phyloP scores from a whole-genome alignment of 1,140 invertebrate species.

The Heliothis subflexa region DNA sequence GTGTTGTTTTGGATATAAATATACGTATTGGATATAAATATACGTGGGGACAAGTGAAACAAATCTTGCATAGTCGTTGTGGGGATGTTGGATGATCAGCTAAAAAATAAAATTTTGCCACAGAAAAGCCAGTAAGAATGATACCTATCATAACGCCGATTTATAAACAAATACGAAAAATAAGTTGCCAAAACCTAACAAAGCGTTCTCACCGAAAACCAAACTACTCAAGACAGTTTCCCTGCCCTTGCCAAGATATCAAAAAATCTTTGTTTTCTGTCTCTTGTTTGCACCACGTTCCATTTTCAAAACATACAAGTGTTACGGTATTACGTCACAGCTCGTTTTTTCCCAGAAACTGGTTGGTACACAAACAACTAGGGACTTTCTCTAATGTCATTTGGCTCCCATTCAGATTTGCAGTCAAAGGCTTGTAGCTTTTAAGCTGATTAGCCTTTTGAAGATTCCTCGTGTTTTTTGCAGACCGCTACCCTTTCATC shows the following conservation, averaged over 20 bases:
- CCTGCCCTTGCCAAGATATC: not conserved
- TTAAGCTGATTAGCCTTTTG: constrained; percentile 58
- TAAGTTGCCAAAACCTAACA: too few relatives aligned
- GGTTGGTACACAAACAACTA: constrained; percentile 28
- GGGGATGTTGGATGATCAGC: too few relatives aligned
- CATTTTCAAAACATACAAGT: constrained; percentile 15
- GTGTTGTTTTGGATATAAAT: not conserved
- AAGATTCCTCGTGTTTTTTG: constrained; percentile 43
- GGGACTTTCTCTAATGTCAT: constrained; percentile 50
- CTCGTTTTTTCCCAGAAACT: not conserved
- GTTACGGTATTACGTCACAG: constrained; percentile 13
- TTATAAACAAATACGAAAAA: too few relatives aligned
- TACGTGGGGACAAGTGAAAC: not conserved
- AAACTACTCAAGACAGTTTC: not conserved
- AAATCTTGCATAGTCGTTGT: too few relatives aligned
- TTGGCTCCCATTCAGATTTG: constrained; percentile 51
- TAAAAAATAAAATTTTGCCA: too few relatives aligned
- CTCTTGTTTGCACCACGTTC: constrained; percentile 3
- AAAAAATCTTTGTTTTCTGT: not conserved
- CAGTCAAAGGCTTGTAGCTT: constrained; percentile 50
- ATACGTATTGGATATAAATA: not conserved
- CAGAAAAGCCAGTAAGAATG: too few relatives aligned
- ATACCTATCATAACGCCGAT: too few relatives aligned
- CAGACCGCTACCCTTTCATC: constrained; percentile 32
- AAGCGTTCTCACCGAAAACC: too few relatives aligned